Percentiles rank a stretch among this genome's conserved stretches.
These are phyloP conservation scores for Lithophane semibrunnea DNA, from an alignment of 2,888 invertebrate species.

Conservation along the genomic window DNA sequence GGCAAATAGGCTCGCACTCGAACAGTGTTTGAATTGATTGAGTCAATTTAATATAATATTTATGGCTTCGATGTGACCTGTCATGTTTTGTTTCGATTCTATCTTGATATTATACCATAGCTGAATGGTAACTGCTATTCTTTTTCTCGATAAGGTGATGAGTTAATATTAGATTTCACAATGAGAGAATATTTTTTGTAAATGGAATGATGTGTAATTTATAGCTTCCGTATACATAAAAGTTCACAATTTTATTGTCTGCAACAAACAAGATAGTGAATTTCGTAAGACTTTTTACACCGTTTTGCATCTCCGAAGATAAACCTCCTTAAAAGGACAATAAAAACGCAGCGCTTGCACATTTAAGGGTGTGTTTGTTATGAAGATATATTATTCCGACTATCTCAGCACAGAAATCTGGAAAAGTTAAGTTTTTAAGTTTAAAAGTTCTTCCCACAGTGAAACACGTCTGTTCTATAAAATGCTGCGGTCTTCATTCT, in stretches of 20 bases:
- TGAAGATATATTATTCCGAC: slow-evolving; percentile 33
- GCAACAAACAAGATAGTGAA: slow-evolving; percentile 29
- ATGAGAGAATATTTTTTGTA: slow-evolving; percentile 1
- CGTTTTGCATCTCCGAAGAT: slow-evolving; percentile 47
- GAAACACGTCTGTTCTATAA: slow-evolving; percentile 74
- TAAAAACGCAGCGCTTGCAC: slow-evolving; percentile 55
- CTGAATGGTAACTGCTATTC: slow-evolving; percentile 15
- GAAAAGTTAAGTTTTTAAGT: slow-evolving; percentile 47
- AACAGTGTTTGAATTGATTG: slow-evolving; percentile 63
- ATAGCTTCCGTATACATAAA: slow-evolving; percentile 38
- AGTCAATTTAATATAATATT: slow-evolving; percentile 62
- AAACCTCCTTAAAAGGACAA: slow-evolving; percentile 62
- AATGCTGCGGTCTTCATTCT: slow-evolving; percentile 71
- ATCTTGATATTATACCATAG: slow-evolving; percentile 23
- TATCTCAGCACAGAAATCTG: slow-evolving; percentile 62
- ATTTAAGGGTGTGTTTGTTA: slow-evolving; percentile 62
- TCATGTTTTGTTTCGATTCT: slow-evolving; percentile 52
- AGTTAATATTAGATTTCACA: slow-evolving; percentile 20
- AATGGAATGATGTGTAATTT: slow-evolving; percentile 33
- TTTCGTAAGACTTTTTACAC: slow-evolving; percentile 51
- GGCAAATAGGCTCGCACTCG: slow-evolving; percentile 54
- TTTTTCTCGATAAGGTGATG: slow-evolving; percentile 19
- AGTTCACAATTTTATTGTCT: slow-evolving; percentile 39
- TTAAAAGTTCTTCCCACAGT: slow-evolving; percentile 67
- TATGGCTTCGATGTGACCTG: slow-evolving; percentile 47